A percentile compares a stretch with the other conserved stretches of the same genome.
Evolutionary conservation across 92 coral and sea anemone genomes (phyloP).

Genomic region (Desmophyllum pertusum): DNA sequence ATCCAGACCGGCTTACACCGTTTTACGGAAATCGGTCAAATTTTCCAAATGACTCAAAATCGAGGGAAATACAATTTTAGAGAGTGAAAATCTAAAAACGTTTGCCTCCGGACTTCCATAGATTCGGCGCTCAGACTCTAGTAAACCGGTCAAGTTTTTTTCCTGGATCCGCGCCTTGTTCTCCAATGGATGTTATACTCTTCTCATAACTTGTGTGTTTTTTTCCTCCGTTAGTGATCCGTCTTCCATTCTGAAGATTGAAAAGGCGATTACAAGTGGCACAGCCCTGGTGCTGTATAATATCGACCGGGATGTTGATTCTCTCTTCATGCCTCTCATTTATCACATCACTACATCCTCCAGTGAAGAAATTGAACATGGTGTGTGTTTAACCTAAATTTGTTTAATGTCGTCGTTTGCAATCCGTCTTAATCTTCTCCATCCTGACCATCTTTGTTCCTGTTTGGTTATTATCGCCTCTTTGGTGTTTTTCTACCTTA

Average conservation of each 20-base stretch:
- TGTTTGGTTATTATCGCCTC: too few relatives aligned
- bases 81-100: too few relatives aligned
- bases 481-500: too few relatives aligned
- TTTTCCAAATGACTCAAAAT: too few relatives aligned
- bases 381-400: slow-evolving; percentile 23
- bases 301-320: slow-evolving; percentile 83
- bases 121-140: too few relatives aligned
- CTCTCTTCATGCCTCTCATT: slow-evolving; percentile 93
- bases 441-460: too few relatives aligned
- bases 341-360: slow-evolving; percentile 87
- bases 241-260: slow-evolving; percentile 85
- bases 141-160: too few relatives aligned
- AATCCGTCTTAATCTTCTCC: too few relatives aligned
- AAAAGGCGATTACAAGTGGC: slow-evolving; percentile 90
- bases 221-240: slow-evolving; percentile 63
- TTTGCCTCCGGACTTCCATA: too few relatives aligned
- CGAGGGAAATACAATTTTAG: too few relatives aligned
- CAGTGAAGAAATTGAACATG: slow-evolving; percentile 71
- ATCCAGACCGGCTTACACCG: too few relatives aligned
- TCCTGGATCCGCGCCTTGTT: not conserved
- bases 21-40: too few relatives aligned
- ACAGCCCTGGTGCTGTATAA: slow-evolving; percentile 87
- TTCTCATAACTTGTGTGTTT: not conserved
- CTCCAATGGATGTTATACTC: not conserved
- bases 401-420: not conserved